Conservation (phyloP, 2,888 invertebrate species). For the Polietes domitor region DNA sequence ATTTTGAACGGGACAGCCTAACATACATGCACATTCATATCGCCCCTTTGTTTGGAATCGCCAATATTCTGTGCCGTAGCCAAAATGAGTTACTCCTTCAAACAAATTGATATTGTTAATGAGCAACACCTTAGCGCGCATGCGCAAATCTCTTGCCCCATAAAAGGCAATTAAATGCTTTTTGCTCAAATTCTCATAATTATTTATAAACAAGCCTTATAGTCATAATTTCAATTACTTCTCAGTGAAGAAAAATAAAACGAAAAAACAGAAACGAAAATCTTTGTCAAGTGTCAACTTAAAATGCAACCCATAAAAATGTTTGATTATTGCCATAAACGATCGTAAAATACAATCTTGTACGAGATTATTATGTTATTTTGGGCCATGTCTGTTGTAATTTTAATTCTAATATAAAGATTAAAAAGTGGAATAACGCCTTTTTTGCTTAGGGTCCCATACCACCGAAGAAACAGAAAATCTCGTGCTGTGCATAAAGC, state of each 20-base stretch:
- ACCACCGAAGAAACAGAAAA: slow-evolving; percentile 15
- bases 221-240: neutral
- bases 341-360: slow-evolving; percentile 74
- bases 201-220: neutral
- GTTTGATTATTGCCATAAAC: slow-evolving; percentile 70
- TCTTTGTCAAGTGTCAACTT: slow-evolving; percentile 53
- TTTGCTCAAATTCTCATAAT: neutral
- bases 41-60: too few relatives aligned
- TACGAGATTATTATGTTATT: slow-evolving; percentile 61
- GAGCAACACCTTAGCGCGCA: neutral
- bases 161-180: neutral
- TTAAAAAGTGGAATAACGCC: slow-evolving; percentile 76
- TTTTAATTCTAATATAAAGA: slow-evolving; percentile 68
- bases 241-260: neutral
- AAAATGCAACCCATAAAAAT: slow-evolving; percentile 71
- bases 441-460: neutral
- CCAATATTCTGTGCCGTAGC: too few relatives aligned
- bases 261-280: slow-evolving; percentile 4
- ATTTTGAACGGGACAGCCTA: too few relatives aligned
- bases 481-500: slow-evolving; percentile 7
- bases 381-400: slow-evolving; percentile 26
- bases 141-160: neutral
- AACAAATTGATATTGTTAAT: slow-evolving; percentile 33
- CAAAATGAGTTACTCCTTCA: neutral
- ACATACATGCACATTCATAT: too few relatives aligned